Percentiles rank a stretch among this genome's conserved stretches.
Conservation (phyloP, 1,140 invertebrate species). For the Sitodiplosis mosellana region DNA sequence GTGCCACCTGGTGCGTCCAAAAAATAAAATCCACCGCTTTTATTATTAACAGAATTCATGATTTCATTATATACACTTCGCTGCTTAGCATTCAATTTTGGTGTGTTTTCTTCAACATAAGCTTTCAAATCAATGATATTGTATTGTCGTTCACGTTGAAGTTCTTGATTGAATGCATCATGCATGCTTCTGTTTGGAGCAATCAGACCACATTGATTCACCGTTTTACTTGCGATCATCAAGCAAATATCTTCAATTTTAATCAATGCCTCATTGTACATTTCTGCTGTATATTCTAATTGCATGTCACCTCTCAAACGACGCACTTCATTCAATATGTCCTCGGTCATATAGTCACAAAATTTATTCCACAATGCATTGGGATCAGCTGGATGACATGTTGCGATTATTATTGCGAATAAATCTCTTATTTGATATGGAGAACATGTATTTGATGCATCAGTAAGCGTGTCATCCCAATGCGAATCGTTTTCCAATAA, state of each 20-base stretch:
- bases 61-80: too few species aligned
- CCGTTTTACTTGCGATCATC: constrained; percentile 4
- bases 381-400: constrained; percentile 20
- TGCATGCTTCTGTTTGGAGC: constrained; percentile 1
- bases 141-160: constrained; percentile 16
- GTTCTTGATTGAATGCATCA: constrained; percentile 3
- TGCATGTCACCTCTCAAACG: constrained; percentile 9
- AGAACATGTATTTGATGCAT: constrained; percentile 15
- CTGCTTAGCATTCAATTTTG: constrained; percentile 17
- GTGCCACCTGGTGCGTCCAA: constrained; percentile 18
- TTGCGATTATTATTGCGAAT: constrained; percentile 22
- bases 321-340: constrained; percentile 9
- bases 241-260: constrained; percentile 13
- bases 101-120: constrained; percentile 16
- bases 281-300: constrained; percentile 11
- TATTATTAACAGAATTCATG: too few species aligned
- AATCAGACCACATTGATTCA: constrained; percentile 7
- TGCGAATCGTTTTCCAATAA: constrained; percentile 23
- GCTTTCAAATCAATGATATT: constrained; percentile 10
- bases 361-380: constrained; percentile 20
- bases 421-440: constrained; percentile 23
- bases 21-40: constrained; percentile 13
- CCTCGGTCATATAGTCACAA: constrained; percentile 21
- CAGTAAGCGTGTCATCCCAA: constrained; percentile 21
- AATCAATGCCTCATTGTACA: constrained; percentile 3